Conservation (phyloP, 1,140 invertebrate species). For the Zaprionus inermis region DNA sequence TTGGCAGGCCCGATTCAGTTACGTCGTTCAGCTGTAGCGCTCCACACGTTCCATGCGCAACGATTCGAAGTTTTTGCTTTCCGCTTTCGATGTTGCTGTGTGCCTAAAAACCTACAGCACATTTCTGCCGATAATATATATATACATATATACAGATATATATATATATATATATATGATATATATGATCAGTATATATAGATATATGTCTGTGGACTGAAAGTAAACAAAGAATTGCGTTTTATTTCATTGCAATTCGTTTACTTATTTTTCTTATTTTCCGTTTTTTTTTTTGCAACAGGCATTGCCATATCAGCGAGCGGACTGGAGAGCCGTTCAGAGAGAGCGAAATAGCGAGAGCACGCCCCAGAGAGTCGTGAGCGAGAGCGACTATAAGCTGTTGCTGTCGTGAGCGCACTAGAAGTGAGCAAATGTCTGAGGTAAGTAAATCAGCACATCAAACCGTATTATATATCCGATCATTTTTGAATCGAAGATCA, state of each 20-base stretch:
- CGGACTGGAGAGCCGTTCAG: conserved; percentile 22
- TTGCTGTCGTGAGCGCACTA: conserved; percentile 19
- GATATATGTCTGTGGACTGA: not conserved
- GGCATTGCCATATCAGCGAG: conserved; percentile 36
- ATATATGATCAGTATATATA: not conserved
- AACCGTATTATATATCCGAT: conserved; percentile 15
- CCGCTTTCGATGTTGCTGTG: conserved; percentile 45
- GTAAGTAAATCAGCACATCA: conserved; percentile 53
- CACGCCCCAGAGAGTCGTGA: not conserved
- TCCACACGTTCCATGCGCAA: conserved; percentile 41
- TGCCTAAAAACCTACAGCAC: conserved; percentile 73
- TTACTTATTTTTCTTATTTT: conserved; percentile 2
- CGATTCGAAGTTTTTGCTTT: not conserved
- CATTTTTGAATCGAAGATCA: not conserved
- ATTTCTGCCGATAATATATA: conserved; percentile 37
- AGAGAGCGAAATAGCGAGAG: conserved; percentile 17
- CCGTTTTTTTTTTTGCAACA: conserved; percentile 2
- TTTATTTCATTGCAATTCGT: not conserved
- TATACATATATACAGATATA: not conserved
- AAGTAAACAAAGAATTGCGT: not conserved
- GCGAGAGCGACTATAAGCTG: conserved; percentile 11
- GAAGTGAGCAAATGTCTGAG: conserved; percentile 63
- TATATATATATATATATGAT: not conserved
- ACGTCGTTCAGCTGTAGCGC: conserved; percentile 39
- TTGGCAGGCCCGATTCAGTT: conserved; percentile 31